Conservation (phyloP, 2,113 vertebrate species). For the Pagrus major region DNA sequence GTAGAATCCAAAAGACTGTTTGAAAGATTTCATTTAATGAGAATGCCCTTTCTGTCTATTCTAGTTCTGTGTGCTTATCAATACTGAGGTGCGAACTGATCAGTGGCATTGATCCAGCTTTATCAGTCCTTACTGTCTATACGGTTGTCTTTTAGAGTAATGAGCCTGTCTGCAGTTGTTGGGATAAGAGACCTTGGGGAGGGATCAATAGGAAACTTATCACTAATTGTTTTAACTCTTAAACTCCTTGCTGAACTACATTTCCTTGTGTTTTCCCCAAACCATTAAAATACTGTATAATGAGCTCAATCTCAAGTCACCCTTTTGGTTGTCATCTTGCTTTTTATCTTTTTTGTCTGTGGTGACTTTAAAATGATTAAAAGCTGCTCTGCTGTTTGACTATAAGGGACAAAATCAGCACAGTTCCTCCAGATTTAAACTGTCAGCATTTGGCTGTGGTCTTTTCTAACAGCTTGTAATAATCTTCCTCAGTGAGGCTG, state of each 20-base stretch:
- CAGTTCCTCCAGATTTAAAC: neutral
- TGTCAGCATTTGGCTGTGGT: neutral
- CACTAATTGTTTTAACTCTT: constrained; percentile 59
- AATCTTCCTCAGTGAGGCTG: constrained; percentile 20
- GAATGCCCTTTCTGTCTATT: constrained; percentile 62
- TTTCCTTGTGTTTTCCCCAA: neutral
- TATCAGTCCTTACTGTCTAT: constrained; percentile 75
- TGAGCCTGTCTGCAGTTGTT: constrained; percentile 70
- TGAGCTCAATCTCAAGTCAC: neutral
- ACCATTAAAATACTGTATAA: neutral
- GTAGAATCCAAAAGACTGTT: constrained; percentile 1
- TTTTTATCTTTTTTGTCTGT: constrained; percentile 1
- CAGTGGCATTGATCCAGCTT: constrained; percentile 75
- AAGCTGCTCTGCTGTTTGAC: constrained; percentile 7
- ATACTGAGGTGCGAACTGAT: constrained; percentile 64
- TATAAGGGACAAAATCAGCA: neutral
- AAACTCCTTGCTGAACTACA: constrained; percentile 19
- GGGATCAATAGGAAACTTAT: constrained; percentile 69
- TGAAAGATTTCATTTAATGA: constrained; percentile 48
- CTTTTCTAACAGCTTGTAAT: constrained; percentile 20
- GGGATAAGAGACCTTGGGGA: constrained; percentile 67
- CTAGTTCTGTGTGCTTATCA: constrained; percentile 53
- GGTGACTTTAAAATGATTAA: neutral
- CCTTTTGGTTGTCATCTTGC: neutral
- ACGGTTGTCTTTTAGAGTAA: constrained; percentile 78